Evolutionary conservation across 2,797 vertebrate species (phyloP).

Genomic region (Melanotaenia boesemani): DNA sequence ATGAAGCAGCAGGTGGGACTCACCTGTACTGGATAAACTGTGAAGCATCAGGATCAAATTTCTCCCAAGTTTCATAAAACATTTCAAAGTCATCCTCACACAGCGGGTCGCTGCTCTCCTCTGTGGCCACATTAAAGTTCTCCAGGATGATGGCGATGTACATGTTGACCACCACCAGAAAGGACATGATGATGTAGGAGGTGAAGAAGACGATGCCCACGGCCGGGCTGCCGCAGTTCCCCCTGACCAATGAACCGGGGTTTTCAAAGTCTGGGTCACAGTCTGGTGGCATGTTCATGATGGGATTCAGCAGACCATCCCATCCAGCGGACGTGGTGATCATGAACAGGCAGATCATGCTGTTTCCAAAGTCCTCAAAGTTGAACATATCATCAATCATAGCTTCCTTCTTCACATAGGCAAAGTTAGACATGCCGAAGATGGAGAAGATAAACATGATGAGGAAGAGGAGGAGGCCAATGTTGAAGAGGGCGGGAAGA

Average conservation of each 20-base stretch:
- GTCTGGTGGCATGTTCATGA: constrained; percentile 91
- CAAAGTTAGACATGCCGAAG: constrained; percentile 97
- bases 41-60: constrained; percentile 93
- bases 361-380: constrained; percentile 96
- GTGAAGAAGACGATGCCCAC: constrained; percentile 95
- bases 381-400: constrained; percentile 96
- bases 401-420: constrained; percentile 90
- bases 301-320: constrained; percentile 92
- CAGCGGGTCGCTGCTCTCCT: constrained; percentile 91
- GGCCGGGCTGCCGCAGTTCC: constrained; percentile 89
- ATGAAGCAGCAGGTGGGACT: not conserved
- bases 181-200: constrained; percentile 94
- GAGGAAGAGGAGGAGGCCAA: no score
- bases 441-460: constrained; percentile 99
- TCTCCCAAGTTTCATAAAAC: no score
- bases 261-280: constrained; percentile 88
- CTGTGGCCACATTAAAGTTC: constrained; percentile 95
- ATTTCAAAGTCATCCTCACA: constrained; percentile 95
- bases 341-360: constrained; percentile 94
- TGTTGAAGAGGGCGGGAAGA: constrained; percentile 95
- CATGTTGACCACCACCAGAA: constrained; percentile 95
- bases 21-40: constrained; percentile 90
- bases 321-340: constrained; percentile 96
- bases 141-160: no score
- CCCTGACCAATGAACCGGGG: constrained; percentile 84